Conservation (phyloP, 1,140 invertebrate species). For the Whitmania pigra region DNA sequence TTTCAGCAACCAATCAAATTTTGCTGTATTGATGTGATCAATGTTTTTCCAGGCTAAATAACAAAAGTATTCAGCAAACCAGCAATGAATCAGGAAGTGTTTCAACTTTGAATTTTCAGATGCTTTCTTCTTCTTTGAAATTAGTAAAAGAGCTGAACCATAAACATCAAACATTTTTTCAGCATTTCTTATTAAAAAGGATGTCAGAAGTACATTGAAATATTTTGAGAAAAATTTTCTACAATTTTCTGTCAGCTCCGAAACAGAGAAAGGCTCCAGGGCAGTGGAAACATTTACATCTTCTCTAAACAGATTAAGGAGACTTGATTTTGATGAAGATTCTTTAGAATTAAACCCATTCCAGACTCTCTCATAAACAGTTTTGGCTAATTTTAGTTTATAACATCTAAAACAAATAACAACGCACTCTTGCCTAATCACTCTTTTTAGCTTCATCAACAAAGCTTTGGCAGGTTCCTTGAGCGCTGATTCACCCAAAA, state of each 20-base stretch:
- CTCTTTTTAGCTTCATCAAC: background rate
- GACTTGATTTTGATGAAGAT: background rate
- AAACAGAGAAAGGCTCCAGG: background rate
- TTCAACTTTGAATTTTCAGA: constrained; percentile 7
- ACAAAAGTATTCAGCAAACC: constrained; percentile 6
- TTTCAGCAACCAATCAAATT: constrained; percentile 8
- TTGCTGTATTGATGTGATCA: background rate
- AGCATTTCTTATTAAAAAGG: constrained; percentile 1
- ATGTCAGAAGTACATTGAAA: background rate
- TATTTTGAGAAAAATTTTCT: constrained; percentile 4
- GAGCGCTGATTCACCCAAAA: background rate
- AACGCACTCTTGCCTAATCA: background rate
- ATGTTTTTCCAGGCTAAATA: constrained; percentile 10
- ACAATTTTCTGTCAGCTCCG: constrained; percentile 5
- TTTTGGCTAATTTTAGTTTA: constrained; percentile 1
- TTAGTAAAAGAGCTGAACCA: background rate
- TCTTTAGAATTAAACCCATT: constrained; percentile 1
- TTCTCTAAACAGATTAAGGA: background rate
- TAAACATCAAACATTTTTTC: constrained; percentile 4
- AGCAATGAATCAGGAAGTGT: constrained; percentile 9
- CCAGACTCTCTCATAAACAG: constrained; percentile 8
- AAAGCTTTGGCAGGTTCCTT: constrained; percentile 1
- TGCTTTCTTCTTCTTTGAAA: background rate
- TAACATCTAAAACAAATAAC: constrained; percentile 11
- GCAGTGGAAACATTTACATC: constrained; percentile 5